Evolutionary conservation across 2,113 vertebrate genomes (phyloP), one percentile per base, ranked within the genome.

Genomic region (Carollia perspicillata): DNA sequence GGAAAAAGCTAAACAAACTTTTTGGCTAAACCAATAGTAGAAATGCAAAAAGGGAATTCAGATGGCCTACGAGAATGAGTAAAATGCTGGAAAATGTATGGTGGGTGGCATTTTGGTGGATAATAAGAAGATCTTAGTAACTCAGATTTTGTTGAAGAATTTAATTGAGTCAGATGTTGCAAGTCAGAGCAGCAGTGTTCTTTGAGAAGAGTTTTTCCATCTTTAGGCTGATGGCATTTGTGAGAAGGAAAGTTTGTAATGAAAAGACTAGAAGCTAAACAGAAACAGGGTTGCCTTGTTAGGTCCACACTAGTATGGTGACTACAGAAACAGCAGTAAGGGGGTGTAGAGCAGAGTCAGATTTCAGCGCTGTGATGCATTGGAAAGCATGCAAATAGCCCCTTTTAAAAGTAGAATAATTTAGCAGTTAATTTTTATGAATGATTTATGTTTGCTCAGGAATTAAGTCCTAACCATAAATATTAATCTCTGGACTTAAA

Each of bases 401-500:
- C 40, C 53, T 86, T 77, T 55, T 40, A 93, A 87, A 80, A 90
- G 2, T 44, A 78, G 49, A 44, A 49, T 60, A 63, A 77, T 81
- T 89, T 93, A 78, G 22, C 8, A 37, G 0, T 81, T 94, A 93
- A 78, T 47, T 72, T 93, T 78, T 55, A 72, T 22, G 94, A 51
- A 42, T 63, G 40, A 78, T 88, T 89, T 90, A 33, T 80, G 37
- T 89, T 95, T 97, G 13, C 26, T 75, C 30, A 72, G 35, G 35
- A 97, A 86, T 42, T 71, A 77, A 55, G 30, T 92, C 26, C 58
- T 94, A 51, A 78, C 51, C 30, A 42, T 85, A 89, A 96, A 72
- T 81, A 90, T 35, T 71, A 77, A 49, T 60, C 84, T 74, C 47
- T 94, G 22, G 8, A 42, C 71, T 91, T 81, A 95, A 93, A 20